Conservation (phyloP, 2,113 vertebrate genomes). For the Grantiella picta region DNA sequence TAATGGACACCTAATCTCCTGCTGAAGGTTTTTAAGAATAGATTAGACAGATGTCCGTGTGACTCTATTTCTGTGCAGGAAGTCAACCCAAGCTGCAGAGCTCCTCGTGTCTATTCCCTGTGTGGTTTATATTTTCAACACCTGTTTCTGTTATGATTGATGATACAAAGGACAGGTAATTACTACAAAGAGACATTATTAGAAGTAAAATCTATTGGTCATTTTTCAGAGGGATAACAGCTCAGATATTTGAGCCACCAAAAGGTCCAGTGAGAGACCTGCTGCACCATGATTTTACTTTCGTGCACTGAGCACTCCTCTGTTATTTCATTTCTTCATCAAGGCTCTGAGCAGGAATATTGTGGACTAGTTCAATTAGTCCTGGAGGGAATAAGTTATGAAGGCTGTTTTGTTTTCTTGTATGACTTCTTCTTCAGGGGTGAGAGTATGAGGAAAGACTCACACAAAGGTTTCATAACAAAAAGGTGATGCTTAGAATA, state of each 20-base stretch:
- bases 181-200: background rate
- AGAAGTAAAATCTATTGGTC: background rate
- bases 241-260: background rate
- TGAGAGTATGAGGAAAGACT: background rate
- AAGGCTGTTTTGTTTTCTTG: background rate
- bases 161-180: background rate
- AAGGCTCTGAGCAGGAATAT: background rate
- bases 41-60: background rate
- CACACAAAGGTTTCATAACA: background rate
- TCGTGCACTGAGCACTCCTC: background rate
- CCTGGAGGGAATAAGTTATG: background rate
- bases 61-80: slow-evolving; percentile 11
- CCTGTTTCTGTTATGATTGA: background rate
- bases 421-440: background rate
- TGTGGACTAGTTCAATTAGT: background rate
- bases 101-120: background rate
- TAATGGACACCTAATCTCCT: slow-evolving; percentile 7
- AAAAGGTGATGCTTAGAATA: background rate
- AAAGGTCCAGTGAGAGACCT: background rate
- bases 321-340: background rate
- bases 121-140: background rate
- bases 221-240: background rate
- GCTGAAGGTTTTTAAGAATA: background rate
- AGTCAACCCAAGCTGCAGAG: background rate
- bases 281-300: background rate